Conservation (phyloP, 1,140 invertebrate species). For the Steinernema khuongi region DNA sequence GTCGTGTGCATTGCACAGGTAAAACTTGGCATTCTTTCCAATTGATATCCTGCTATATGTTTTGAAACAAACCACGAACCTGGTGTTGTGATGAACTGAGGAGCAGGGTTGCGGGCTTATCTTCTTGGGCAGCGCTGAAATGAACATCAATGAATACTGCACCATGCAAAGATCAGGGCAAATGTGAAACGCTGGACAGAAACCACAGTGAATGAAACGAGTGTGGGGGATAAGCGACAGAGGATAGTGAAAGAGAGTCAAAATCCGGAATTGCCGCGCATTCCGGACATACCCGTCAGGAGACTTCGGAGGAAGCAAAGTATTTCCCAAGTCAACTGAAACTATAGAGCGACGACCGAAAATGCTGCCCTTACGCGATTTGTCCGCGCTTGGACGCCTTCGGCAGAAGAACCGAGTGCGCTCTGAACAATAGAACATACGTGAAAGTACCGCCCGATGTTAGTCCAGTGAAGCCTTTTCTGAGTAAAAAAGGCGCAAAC, state of each 20-base stretch:
- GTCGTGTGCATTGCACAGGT: no score
- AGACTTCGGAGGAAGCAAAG: not conserved
- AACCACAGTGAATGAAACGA: not conserved
- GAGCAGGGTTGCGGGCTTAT: conserved; percentile 3
- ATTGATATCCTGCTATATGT: no score
- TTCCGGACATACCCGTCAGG: not conserved
- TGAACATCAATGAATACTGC: not conserved
- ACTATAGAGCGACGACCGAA: conserved; percentile 5
- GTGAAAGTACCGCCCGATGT: conserved; percentile 15
- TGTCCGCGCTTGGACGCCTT: not conserved
- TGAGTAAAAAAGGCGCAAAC: conserved; percentile 2
- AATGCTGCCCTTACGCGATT: not conserved
- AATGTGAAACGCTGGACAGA: not conserved
- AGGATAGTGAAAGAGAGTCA: not conserved
- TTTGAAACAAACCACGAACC: no score
- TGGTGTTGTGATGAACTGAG: not conserved
- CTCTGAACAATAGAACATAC: conserved; percentile 7
- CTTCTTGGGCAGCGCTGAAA: not conserved
- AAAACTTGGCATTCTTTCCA: no score
- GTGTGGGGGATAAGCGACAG: not conserved
- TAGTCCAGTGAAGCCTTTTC: conserved; percentile 15
- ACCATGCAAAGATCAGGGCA: not conserved
- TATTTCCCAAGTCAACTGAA: conserved; percentile 7
- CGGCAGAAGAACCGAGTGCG: conserved; percentile 1
- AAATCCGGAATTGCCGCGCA: not conserved